Conservation (phyloP, 2,797 vertebrate species). For the Coregonus ussuriensis region DNA sequence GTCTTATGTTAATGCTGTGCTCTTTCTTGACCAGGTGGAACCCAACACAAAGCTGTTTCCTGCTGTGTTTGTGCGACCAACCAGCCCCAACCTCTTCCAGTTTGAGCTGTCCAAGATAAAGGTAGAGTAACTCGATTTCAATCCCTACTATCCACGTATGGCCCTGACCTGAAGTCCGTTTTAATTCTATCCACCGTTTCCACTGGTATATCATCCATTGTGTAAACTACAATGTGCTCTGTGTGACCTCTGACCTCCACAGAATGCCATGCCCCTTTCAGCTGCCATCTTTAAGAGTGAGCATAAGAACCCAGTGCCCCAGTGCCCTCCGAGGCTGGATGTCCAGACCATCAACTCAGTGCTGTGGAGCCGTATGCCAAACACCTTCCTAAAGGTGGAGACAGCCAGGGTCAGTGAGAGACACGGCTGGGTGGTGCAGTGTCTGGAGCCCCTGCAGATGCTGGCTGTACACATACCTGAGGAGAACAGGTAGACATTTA, state of each 20-base stretch:
- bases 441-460: slow-evolving; percentile 95
- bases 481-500: slow-evolving; percentile 71
- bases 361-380: slow-evolving; percentile 98
- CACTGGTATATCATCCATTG: background rate
- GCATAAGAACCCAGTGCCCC: slow-evolving; percentile 90
- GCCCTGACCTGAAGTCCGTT: no score
- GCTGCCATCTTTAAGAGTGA: slow-evolving; percentile 98
- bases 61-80: slow-evolving; percentile 92
- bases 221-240: background rate
- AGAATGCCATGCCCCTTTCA: slow-evolving; percentile 97
- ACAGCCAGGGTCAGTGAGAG: slow-evolving; percentile 90
- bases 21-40: slow-evolving; percentile 82
- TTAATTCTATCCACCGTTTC: background rate
- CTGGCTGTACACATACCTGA: slow-evolving; percentile 97
- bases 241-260: slow-evolving; percentile 15
- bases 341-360: slow-evolving; percentile 93
- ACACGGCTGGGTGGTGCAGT: slow-evolving; percentile 95
- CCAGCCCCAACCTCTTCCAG: slow-evolving; percentile 92
- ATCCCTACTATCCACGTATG: background rate
- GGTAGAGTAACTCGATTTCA: slow-evolving; percentile 69
- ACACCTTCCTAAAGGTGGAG: slow-evolving; percentile 92
- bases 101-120: slow-evolving; percentile 95
- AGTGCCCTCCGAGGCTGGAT: slow-evolving; percentile 93
- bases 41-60: slow-evolving; percentile 97
- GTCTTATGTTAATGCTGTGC: slow-evolving; percentile 19